Evolutionary conservation across 2,888 invertebrate species (phyloP).

Genomic region (Lysandra bellargus): DNA sequence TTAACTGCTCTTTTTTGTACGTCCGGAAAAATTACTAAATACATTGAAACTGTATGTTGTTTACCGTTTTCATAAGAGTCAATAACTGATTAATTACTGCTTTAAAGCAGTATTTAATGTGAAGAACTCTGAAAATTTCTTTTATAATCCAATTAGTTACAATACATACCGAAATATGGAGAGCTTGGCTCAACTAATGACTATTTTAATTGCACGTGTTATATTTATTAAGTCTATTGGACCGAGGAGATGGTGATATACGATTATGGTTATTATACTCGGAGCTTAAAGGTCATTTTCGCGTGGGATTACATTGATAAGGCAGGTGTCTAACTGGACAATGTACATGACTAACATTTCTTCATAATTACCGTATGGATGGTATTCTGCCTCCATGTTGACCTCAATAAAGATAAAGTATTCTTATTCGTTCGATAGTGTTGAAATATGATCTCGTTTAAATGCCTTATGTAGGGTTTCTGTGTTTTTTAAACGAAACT

Average conservation of each 20-base stretch:
- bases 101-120: background rate
- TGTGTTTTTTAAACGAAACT: too few species aligned
- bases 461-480: too few species aligned
- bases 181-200: slow-evolving; percentile 10
- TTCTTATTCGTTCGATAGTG: background rate
- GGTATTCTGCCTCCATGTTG: slow-evolving; percentile 5
- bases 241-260: slow-evolving; percentile 25
- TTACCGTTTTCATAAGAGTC: background rate
- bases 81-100: background rate
- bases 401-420: slow-evolving; percentile 1
- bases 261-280: slow-evolving; percentile 21
- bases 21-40: background rate
- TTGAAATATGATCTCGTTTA: too few species aligned
- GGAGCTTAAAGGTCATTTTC: slow-evolving; percentile 11
- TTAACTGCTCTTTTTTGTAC: background rate
- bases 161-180: slow-evolving; percentile 12
- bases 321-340: slow-evolving; percentile 32
- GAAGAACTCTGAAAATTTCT: background rate
- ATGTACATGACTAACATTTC: slow-evolving; percentile 27
- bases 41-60: background rate
- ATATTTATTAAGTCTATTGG: slow-evolving; percentile 32
- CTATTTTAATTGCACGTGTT: slow-evolving; percentile 30
- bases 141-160: slow-evolving; percentile 28
- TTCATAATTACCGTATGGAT: slow-evolving; percentile 29
- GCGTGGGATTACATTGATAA: background rate